Conservation (phyloP, 2,797 vertebrate genomes). For the Sebastes itinus region DNA sequence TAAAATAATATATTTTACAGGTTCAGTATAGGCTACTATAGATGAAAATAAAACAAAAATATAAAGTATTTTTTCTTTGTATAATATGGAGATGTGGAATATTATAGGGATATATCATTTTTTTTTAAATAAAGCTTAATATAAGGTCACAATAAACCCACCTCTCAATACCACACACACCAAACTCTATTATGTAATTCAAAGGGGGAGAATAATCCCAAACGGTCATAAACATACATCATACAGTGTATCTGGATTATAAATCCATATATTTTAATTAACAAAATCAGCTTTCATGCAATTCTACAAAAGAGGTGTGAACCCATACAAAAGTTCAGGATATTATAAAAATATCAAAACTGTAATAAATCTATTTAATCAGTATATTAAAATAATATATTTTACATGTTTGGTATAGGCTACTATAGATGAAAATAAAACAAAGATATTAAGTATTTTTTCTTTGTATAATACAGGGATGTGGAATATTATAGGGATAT, state of each 20-base stretch:
- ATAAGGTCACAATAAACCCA: not conserved
- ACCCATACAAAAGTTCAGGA: not conserved
- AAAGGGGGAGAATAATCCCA: not conserved
- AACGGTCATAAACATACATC: too few species aligned
- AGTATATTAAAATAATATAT: not conserved
- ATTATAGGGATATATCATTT: not conserved
- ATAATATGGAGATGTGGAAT: not conserved
- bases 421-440: too few species aligned
- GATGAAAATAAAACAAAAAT: not conserved
- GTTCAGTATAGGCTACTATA: not conserved
- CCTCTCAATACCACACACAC: too few species aligned
- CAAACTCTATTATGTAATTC: too few species aligned
- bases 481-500: too few species aligned
- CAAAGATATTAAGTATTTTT: too few species aligned
- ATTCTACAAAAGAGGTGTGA: not conserved
- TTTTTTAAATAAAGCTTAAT: not conserved
- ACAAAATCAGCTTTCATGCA: not conserved
- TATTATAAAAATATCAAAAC: not conserved
- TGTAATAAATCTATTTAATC: too few species aligned
- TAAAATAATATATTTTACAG: too few species aligned
- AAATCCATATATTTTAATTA: not conserved
- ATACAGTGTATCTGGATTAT: not conserved
- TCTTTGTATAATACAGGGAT: too few species aligned
- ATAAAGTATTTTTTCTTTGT: too few species aligned
- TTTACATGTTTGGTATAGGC: too few species aligned